Evolutionary conservation across 2,888 invertebrate genomes (phyloP).

Genomic region (Carpatolechia fugitivella): DNA sequence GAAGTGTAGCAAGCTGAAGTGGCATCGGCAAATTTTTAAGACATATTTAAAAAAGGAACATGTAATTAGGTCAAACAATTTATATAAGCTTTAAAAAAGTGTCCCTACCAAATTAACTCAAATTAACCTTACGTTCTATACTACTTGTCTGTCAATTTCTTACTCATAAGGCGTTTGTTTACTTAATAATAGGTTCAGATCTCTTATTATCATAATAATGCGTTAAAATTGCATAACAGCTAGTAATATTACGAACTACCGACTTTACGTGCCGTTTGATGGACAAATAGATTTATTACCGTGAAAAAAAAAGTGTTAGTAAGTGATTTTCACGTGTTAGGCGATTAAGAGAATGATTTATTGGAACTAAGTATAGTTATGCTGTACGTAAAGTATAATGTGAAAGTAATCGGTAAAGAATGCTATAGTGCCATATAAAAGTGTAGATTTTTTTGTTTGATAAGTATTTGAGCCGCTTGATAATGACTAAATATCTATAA

Average conservation of each 20-base stretch:
- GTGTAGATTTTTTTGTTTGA: too few relatives aligned
- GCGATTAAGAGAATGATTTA: background rate
- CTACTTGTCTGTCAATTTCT: too few relatives aligned
- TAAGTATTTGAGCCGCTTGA: too few relatives aligned
- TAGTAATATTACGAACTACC: background rate
- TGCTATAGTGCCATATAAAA: too few relatives aligned
- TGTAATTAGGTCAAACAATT: too few relatives aligned
- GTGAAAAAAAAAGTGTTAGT: background rate
- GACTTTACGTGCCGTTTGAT: slow-evolving; percentile 1
- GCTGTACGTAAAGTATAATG: background rate
- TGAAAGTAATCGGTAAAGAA: background rate
- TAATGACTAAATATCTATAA: too few relatives aligned
- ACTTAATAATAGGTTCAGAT: background rate
- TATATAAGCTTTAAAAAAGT: too few relatives aligned
- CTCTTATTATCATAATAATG: background rate
- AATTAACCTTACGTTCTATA: too few relatives aligned
- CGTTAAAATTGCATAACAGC: background rate
- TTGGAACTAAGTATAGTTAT: background rate
- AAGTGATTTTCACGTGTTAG: background rate
- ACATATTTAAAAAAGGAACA: too few relatives aligned
- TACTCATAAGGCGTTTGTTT: background rate
- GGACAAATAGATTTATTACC: background rate
- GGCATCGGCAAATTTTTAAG: too few relatives aligned
- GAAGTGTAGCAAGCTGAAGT: too few relatives aligned
- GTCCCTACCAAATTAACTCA: too few relatives aligned